phyloP scores from a whole-genome alignment of 2,113 vertebrate species.

The Misgurnus mizolepis region DNA sequence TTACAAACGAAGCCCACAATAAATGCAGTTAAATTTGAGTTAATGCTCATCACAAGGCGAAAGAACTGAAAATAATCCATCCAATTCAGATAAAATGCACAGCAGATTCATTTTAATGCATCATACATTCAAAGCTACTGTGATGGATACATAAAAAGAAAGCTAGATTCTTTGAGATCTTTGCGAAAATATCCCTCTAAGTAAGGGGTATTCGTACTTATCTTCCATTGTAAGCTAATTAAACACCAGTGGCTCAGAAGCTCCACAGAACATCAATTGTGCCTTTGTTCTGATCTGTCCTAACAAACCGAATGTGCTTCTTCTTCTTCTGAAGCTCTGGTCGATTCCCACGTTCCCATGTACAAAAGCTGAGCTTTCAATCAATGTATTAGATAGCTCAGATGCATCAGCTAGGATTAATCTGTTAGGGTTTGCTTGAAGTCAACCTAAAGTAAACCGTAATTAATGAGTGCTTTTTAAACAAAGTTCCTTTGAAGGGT shows the following conservation, averaged over 20 bases:
- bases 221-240: slow-evolving; percentile 57
- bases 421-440: slow-evolving; percentile 48
- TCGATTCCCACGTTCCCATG: slow-evolving; percentile 58
- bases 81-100: too few species aligned
- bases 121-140: too few species aligned
- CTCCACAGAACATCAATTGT: slow-evolving; percentile 46
- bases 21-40: not conserved
- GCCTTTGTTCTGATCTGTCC: slow-evolving; percentile 50
- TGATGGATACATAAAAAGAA: not conserved
- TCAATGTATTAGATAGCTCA: slow-evolving; percentile 66
- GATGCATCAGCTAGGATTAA: slow-evolving; percentile 70
- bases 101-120: too few species aligned
- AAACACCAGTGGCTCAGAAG: slow-evolving; percentile 48
- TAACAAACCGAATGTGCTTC: slow-evolving; percentile 38
- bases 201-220: slow-evolving; percentile 50
- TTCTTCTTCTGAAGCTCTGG: slow-evolving; percentile 49
- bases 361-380: slow-evolving; percentile 58
- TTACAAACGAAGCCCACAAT: too few species aligned
- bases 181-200: slow-evolving; percentile 42
- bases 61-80: not conserved
- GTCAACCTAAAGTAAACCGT: slow-evolving; percentile 62
- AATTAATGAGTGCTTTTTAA: slow-evolving; percentile 68
- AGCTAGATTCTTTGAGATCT: not conserved
- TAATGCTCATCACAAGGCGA: not conserved
- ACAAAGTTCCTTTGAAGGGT: slow-evolving; percentile 60